Conservation (phyloP, 1,140 invertebrate genomes). For the Grapholita molesta region DNA sequence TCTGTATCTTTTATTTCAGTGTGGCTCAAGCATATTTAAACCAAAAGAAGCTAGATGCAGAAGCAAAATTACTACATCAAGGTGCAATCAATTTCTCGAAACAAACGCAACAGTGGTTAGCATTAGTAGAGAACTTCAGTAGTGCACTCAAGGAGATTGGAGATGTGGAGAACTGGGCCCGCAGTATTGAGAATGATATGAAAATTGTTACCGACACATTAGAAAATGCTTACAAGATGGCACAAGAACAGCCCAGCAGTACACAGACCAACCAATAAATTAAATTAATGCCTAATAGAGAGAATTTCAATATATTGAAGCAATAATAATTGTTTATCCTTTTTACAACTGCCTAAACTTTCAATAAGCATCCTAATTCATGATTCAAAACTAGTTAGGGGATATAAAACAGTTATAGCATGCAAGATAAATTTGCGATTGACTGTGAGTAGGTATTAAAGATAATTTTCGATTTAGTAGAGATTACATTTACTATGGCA, state of each 20-base stretch:
- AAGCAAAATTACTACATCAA: constrained; percentile 97
- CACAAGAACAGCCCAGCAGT: constrained; percentile 60
- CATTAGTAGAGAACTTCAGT: constrained; percentile 96
- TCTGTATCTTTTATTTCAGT: constrained; percentile 65
- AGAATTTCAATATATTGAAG: no score
- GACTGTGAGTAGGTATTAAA: no score
- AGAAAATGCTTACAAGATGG: constrained; percentile 96
- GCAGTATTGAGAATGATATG: constrained; percentile 98
- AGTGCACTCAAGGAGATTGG: constrained; percentile 98
- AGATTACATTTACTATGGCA: no score
- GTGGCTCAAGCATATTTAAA: constrained; percentile 99
- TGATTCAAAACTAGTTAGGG: no score
- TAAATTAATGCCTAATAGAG: no score
- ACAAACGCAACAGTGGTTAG: constrained; percentile 97
- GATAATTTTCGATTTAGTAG: no score
- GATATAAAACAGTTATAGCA: no score
- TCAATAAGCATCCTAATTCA: no score
- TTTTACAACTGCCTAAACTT: no score
- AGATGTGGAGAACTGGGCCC: constrained; percentile 99
- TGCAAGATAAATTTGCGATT: no score
- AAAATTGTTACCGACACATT: constrained; percentile 94
- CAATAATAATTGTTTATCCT: no score
- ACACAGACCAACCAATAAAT: constrained; percentile 44
- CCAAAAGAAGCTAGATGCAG: constrained; percentile 97
- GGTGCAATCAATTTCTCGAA: constrained; percentile 97